Base-by-base conservation (phyloP, 2,888 invertebrate genomes). In the Orchesella flavescens region DNA sequence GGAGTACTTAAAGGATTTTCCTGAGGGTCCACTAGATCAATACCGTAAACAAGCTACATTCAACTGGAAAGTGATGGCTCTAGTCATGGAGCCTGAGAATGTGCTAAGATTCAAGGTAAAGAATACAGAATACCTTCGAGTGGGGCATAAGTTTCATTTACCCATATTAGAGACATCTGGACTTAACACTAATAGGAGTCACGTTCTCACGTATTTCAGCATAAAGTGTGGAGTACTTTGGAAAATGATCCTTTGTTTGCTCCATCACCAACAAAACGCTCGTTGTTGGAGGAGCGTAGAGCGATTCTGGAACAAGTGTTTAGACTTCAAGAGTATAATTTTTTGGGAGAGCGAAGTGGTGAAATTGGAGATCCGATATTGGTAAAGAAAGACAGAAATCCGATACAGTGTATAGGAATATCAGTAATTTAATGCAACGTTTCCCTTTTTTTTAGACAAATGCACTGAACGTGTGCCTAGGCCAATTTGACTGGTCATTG, bases 21-120 rank as follows among this genome's bases (percentile, higher is more conserved):
- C 90, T 46, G 86, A 89, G 17, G 95, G 96, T 80, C 96, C 97
- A 9, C 91, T 97, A 86, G 95, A 95, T 89, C 90, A 89, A 0
- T 97, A 95, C 90, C 93, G 97, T 87, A 94, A 93, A 87, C 93
- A 92, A 86, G 94, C 96, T 0, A 93, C 94, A 19, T 97, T 97
- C 89, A 93, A 96, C 89, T 97, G 97, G 96, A 96, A 96, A 90
- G 92, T 93, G 84, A 92, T 97, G 90, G 94, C 94, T 89, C 89
- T 95, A 57, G 93, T 95, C 75, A 91, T 97, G 84, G 96, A 96
- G 90, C 95, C 94, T 86, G 94, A 94, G 89, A 94, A 95, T 71
- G 91, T 93, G 84, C 90, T 97, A 44, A 92, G 93, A 89, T 93
- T 94, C 84, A 96, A 96, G 93, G 97, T 97, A 88, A 12, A n/a